Base-by-base conservation (phyloP, 2,113 vertebrate genomes). In the Oxyruncus cristatus region DNA sequence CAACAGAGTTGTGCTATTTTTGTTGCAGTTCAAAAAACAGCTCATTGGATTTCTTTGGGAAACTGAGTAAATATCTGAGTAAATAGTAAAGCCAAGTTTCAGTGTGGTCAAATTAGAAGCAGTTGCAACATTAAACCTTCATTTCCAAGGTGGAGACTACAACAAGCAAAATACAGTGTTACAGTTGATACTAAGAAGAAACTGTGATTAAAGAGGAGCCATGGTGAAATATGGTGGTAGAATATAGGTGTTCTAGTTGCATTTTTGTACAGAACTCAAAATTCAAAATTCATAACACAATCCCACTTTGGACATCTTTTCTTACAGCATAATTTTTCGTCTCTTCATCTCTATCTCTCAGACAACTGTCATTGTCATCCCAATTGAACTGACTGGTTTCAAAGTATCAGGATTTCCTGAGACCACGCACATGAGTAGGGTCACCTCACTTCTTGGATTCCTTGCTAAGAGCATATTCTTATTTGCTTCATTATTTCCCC, bases 91-190 rank as follows among this genome's bases (percentile, higher is more conserved):
- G 94, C 91, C 94, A 95, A 85, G n/a, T 46, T 89, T 92, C 12
- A 2, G 77, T 91, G 86, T 68, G 77, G 91, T 75, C 77, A 91
- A 81, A 96, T 93, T 75, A 91, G 70, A 95, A 95, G 44, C 93
- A 97, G 93, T 65, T 97, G 94, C 81, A 94, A 89, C 65, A 87
- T 61, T 91, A 95, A 92, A 68, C 6, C 7, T 14, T 24, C 30
- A 84, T 81, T 96, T 93, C 77, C 84, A 95, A 63, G 71, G 49
- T 67, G 73, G 73, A 95, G 95, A 89, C 46, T 75, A 41, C 73
- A 93, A 28, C 61, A 71, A 76, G 49, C 11, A 72, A 86, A 95
- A 75, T n/a, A 53, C 20, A 63, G 12, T 39, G 18, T 58, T 67
- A 44, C 26, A 28, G 8, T 2, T 59, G 23, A 53, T 55, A 72